Conservation (phyloP, 2,888 invertebrate genomes). For the Drosophila glabriapex region DNA sequence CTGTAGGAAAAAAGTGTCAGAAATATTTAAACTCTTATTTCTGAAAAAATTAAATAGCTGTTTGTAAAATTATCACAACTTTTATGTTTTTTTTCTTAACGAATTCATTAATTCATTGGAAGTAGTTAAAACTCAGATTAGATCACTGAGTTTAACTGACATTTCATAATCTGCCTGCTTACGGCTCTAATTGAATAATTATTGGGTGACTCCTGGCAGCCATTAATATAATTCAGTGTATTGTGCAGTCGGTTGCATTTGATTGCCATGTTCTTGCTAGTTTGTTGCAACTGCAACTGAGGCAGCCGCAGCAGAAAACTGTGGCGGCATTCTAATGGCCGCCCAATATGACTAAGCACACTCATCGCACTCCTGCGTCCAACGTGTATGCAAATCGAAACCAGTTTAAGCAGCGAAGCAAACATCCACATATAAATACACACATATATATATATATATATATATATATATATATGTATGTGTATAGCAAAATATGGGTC, state of each 20-base stretch:
- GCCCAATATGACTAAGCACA: constrained; percentile 84
- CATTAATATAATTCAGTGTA: not conserved
- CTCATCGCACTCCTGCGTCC: constrained; percentile 82
- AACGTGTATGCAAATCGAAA: constrained; percentile 83
- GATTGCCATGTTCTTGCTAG: not conserved
- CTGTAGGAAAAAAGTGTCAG: not conserved
- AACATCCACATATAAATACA: constrained; percentile 30
- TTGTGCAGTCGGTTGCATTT: not conserved
- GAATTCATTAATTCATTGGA: not conserved
- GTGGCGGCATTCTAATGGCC: constrained; percentile 84
- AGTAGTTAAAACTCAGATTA: not conserved
- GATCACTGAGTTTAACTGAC: not conserved
- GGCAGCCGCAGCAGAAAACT: constrained; percentile 17
- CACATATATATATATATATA: constrained; percentile 44
- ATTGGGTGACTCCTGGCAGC: not conserved
- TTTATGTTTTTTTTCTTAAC: not conserved
- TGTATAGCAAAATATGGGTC: constrained; percentile 82
- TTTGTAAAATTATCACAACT: not conserved
- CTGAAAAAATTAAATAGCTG: not conserved
- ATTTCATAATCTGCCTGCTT: not conserved
- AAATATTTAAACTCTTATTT: not conserved
- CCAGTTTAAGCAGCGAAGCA: constrained; percentile 70
- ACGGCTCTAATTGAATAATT: not conserved
- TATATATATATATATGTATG: constrained; percentile 34
- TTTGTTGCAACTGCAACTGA: constrained; percentile 62